Evolutionary conservation across 2,113 vertebrate genomes (phyloP).

Genomic region (Gila orcuttii): DNA sequence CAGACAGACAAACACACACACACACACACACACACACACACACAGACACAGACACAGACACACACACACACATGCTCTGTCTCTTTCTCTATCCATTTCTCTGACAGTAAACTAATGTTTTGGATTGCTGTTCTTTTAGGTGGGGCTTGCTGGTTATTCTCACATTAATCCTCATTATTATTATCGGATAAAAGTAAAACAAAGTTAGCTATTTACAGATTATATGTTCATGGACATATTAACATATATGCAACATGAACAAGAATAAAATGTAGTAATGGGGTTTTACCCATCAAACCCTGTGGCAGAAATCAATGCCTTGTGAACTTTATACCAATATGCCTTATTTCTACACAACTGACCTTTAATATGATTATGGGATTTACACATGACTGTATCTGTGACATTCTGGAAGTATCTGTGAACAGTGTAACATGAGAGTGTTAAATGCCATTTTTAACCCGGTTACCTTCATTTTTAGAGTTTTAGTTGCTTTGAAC

Average conservation of each 20-base stretch:
- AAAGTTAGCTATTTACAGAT: neutral
- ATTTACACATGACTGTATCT: conserved; percentile 11
- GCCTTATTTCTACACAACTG: neutral
- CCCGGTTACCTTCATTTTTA: neutral
- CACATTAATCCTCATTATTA: too few species aligned
- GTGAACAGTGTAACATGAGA: neutral
- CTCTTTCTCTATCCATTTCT: neutral
- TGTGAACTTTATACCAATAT: neutral
- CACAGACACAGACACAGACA: conserved; percentile 39
- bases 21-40: conserved; percentile 67
- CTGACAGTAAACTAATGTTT: neutral
- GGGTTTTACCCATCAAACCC: neutral
- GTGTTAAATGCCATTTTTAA: neutral
- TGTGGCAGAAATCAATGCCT: neutral
- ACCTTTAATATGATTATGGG: conserved; percentile 10
- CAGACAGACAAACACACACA: too few species aligned
- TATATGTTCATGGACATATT: neutral
- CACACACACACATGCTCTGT: neutral
- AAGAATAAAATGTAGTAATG: neutral
- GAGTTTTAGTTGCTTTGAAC: neutral
- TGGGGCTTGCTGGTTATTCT: too few species aligned
- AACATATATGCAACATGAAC: neutral
- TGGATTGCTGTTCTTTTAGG: too few species aligned
- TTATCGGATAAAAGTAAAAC: too few species aligned
- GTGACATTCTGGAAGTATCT: neutral